Evolutionary conservation across 2,113 vertebrate genomes (phyloP), one percentile per base, ranked within the genome.

Genomic region (Thermophis baileyi): DNA sequence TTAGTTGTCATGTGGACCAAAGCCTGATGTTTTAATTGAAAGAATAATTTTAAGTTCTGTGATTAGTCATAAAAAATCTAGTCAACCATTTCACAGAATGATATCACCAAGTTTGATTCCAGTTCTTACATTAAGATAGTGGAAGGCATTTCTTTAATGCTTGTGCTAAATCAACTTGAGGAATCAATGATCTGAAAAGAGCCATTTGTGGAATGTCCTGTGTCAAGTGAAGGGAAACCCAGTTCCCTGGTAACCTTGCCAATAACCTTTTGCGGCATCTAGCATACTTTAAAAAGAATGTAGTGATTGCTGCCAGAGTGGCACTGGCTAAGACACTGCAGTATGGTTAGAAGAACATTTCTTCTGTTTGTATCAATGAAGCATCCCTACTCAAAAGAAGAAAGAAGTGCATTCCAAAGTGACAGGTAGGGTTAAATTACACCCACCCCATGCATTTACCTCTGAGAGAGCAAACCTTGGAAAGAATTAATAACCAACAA

Each of bases 211-310:
- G 2, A 4, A 3, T 0, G 0, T 92, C 24, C 5, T 49, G 11
- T 18, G 46, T 69, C 3, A 0, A 10, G 7, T 6, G 0, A 9
- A 0, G 40, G 1, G 51, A 8, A 14, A 3, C 12, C 4, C 24
- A 0, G 0, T 0, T 50, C 18, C 87, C 63, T 27, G 0, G 0
- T 0, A 7, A 25, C 69, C 0, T 0, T 9, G 46, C 94, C 89
- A 1, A 0, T 0, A 0, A 3, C 0, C 22, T 1, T 2, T 46
- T 47, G 1, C 1, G 0, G 0, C 0, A 1, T 6, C 14, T 85
- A 35, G 1, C 86, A 27, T 25, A 12, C 2, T 4, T 18, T 18
- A 35, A 6, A 63, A 87, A 63, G 12, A 22, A 3, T 0, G 1
- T 8, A 0, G 63, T 1, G 14, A 2, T 0, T 3, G 24, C 25